Conservation (phyloP, 2,797 vertebrate species). For the Ambastaia sidthimunki region DNA sequence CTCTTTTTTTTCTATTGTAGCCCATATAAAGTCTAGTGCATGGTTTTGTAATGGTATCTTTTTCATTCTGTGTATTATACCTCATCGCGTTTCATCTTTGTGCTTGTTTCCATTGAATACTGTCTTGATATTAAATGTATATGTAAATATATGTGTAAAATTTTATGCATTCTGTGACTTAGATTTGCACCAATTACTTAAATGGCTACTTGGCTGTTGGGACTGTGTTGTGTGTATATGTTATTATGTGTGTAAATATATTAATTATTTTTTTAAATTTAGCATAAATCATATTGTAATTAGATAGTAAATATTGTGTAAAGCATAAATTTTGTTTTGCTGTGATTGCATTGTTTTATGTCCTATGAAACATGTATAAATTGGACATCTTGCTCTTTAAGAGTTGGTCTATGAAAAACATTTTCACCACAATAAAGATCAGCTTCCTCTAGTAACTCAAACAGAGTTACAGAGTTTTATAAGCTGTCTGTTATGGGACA, state of each 20-base stretch:
- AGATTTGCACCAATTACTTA: background rate
- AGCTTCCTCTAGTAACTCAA: background rate
- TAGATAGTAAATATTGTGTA: background rate
- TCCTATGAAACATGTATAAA: background rate
- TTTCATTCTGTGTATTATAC: too few relatives aligned
- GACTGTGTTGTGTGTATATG: too few relatives aligned
- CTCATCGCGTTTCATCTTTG: background rate
- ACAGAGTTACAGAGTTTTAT: background rate
- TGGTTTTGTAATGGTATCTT: too few relatives aligned
- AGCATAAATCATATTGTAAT: too few relatives aligned
- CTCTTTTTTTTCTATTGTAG: background rate
- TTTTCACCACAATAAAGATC: background rate
- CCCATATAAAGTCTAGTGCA: too few relatives aligned
- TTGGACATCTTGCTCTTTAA: background rate
- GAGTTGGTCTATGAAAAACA: background rate
- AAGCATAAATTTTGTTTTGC: background rate
- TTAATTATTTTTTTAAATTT: too few relatives aligned
- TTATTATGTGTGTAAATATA: background rate
- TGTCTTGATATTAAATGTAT: too few relatives aligned
- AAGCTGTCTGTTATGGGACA: too few relatives aligned
- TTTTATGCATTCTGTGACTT: too few relatives aligned
- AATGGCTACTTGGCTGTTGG: background rate
- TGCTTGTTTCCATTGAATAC: too few relatives aligned
- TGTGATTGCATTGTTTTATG: background rate
- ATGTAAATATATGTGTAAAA: background rate